Base-by-base conservation (phyloP, 2,888 invertebrate species). In the Dexiosoma caninum region DNA sequence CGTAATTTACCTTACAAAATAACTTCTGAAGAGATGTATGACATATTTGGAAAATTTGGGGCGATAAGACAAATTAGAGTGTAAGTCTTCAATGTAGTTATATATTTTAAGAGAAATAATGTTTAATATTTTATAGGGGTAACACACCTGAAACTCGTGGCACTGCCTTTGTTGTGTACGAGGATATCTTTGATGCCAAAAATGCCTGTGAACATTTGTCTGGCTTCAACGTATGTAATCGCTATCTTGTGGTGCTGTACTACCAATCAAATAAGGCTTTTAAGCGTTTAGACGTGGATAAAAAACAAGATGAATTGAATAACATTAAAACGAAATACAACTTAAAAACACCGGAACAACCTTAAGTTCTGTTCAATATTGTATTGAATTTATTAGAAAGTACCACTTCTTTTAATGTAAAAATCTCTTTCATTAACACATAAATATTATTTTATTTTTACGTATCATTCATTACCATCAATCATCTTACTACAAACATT, bases 131-230 rank as follows among this genome's bases (percentile, higher is more conserved):
- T n/a, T 1, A 35, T 6, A 97, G 95, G 35, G 99, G 99, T 0
- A 99, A 98, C 87, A 99, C 98, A 23, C 96, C 98, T 12, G 99
- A 99, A 91, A 98, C 98, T 0, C 93, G 98, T 90, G 99, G 99
- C 64, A 99, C 99, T 35, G 99, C 99, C 16, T 99, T 99, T 93
- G 98, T 99, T 57, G 98, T 99, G 0, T 99, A 98, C 90, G 99
- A 99, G 91, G 99, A 99, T 89, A 99, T 99, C 86, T 99, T 99
- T 92, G 99, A 99, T 92, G 99, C 99, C 0, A 99, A 99, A 91
- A 99, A 99, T 92, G 99, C 99, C 3, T 99, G 99, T 91, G 99
- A 99, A 90, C 99, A 99, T 91, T 92, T 99, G 69, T 98, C 98
- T 70, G 99, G 99, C 8, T 99, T 99, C 90, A 99, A 99, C 90